Conservation (phyloP, 1,140 invertebrate species). For the Catajapyx aquilonaris region DNA sequence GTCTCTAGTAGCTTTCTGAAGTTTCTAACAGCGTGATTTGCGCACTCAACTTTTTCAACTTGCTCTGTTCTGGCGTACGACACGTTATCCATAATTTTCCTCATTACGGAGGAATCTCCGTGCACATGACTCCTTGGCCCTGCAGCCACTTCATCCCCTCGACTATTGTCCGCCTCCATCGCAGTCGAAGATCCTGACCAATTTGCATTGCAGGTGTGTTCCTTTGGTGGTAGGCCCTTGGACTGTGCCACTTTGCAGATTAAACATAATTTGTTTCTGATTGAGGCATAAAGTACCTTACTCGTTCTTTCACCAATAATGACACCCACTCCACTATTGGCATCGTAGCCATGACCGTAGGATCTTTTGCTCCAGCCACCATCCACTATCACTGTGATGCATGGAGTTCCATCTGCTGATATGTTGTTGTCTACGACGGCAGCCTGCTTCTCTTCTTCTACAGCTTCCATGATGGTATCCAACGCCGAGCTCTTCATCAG, state of each 20-base stretch:
- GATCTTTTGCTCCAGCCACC: slow-evolving; percentile 6
- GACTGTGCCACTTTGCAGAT: slow-evolving; percentile 1
- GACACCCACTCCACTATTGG: slow-evolving; percentile 5
- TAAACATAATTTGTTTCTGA: slow-evolving; percentile 4
- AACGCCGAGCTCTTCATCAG: neutral
- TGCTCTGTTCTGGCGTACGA: neutral
- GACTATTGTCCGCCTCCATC: slow-evolving; percentile 7
- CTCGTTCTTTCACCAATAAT: slow-evolving; percentile 6
- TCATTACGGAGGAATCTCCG: neutral
- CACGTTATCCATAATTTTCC: neutral
- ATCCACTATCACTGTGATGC: slow-evolving; percentile 5
- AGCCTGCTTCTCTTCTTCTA: slow-evolving; percentile 1
- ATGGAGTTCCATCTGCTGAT: neutral
- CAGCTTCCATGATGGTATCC: neutral
- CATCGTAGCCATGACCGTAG: slow-evolving; percentile 7
- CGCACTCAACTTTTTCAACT: slow-evolving; percentile 11
- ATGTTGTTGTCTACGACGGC: slow-evolving; percentile 5
- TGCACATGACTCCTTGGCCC: neutral
- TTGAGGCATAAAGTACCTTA: slow-evolving; percentile 6
- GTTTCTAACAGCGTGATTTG: slow-evolving; percentile 12
- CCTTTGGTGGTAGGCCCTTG: neutral
- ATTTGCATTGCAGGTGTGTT: slow-evolving; percentile 7
- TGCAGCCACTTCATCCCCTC: neutral
- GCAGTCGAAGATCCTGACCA: slow-evolving; percentile 4
- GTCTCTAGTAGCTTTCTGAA: slow-evolving; percentile 1